Evolutionary conservation across 2,888 invertebrate species (phyloP), one percentile per base, ranked within the genome.

Genomic region (Malthinus seriepunctatus): DNA sequence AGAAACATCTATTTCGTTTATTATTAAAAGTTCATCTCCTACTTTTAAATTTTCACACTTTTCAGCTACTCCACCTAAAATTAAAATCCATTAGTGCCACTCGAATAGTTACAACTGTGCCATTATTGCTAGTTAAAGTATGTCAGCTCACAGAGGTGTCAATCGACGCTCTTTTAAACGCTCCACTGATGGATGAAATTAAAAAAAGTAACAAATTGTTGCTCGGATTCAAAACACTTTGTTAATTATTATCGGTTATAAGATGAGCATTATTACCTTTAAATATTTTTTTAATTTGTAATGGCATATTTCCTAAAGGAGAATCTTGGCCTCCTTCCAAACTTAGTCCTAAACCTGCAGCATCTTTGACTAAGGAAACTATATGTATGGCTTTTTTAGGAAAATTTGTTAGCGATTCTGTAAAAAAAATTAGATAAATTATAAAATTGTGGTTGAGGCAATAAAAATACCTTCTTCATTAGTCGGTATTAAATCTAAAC

Each of bases 291-390:
- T 95, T 96, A 70, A 97, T 88, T 51, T 90, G 86, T 63, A 97
- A 85, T 45, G 96, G 95, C 71, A 88, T 85, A 78, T 96, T 93
- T 15, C 97, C 97, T 60, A 88, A 83, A 5, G 93, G 93, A 15
- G 95, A 95, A 77, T 93, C 94, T 67, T 90, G 88, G 47, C 97
- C 97, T 51, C 97, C 97, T 72, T 96, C 95, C 64, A 97, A 86
- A 70, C 95, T 95, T 78, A 97, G 95, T 49, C 97, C 97, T 55
- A 97, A 84, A 4, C 96, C 96, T 64, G 93, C 90, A 61, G 92
- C 93, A 71, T 91, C 91, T 76, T 89, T 90, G 39, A 85, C 78
- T 12, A 88, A 78, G n/a, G 82, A 78, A 42, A 85, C 77, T 8
- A 68, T 63, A 23, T 23, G 23, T 23, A 23, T 23, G 23, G 23